These are phyloP conservation scores for Eulemur coronatus DNA, from an alignment of 2,797 vertebrate species.

Conservation along the genomic window DNA sequence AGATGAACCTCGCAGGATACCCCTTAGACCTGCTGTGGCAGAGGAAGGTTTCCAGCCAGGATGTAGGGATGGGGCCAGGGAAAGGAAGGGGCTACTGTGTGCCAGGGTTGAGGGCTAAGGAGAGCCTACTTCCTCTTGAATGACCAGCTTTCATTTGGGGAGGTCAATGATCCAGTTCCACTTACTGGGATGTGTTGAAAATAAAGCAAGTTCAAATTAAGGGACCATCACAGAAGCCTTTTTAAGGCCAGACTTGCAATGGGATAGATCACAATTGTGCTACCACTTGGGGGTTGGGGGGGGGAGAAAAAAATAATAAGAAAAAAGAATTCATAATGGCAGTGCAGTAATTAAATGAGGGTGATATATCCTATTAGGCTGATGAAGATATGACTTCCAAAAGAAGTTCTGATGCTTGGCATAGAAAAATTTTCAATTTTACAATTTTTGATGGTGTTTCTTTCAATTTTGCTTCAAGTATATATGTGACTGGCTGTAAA, in stretches of 20 bases:
- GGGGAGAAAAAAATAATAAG: neutral
- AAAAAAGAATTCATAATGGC: neutral
- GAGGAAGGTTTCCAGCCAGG: neutral
- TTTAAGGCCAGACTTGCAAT: neutral
- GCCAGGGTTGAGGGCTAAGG: neutral
- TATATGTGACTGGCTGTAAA: neutral
- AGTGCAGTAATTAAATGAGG: neutral
- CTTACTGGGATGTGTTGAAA: neutral
- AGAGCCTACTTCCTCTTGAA: neutral
- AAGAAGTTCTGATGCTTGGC: neutral
- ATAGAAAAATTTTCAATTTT: neutral
- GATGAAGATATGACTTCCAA: neutral
- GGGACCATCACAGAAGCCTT: neutral
- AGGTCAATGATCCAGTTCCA: neutral
- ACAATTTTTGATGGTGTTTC: neutral
- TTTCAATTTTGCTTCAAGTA: neutral
- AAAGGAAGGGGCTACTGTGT: neutral
- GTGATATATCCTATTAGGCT: neutral
- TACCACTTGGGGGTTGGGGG: neutral
- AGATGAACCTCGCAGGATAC: neutral
- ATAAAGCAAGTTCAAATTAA: neutral
- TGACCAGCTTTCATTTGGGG: neutral
- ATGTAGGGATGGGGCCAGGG: neutral
- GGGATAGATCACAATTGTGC: neutral
- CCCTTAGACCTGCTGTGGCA: neutral